Base-by-base conservation (phyloP, 2,888 invertebrate genomes). In the Drosophila merina region DNA sequence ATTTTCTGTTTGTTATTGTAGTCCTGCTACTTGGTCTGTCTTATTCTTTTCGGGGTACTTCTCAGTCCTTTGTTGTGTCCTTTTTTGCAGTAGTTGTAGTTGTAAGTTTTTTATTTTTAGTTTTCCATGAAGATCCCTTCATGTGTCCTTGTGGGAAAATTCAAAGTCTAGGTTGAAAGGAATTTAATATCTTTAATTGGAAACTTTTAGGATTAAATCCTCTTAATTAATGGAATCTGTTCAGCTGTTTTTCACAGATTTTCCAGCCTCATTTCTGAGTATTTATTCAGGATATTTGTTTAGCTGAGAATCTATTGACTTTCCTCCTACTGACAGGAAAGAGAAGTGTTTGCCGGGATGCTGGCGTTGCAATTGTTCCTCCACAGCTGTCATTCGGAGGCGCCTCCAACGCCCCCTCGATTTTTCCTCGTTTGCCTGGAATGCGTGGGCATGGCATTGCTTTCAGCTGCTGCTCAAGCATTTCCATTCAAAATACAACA, bases 311-410 rank as follows among this genome's bases (percentile, higher is more conserved):
- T 42, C 45, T 56, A 38, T 55, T 66, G 63, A 52, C 57, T 58
- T 44, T 36, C 36, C 36, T 6, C 51, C 38, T 48, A 20, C 4
- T 49, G 48, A 49, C 47, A 66, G 26, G 42, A 72, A 59, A 12
- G 10, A 9, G 71, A 67, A 77, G 64, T 76, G 71, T 76, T 67
- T 64, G 69, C 69, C 72, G 74, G 70, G 26, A 51, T 63, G 51
- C 64, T 56, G 14, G 40, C 47, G 45, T 54, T 68, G 72, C 52
- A 36, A 51, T 63, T 85, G 86, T 85, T 79, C 79, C 76, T 70
- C 20, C 20, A 56, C 82, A 84, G 76, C 87, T 87, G 88, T 88
- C 85, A 86, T 80, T 85, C 63, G 60, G 57, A 60, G 76, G 72
- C 81, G 42, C 44, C 56, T 12, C 10, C 36, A 5, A 44, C 58